Conservation (phyloP, 2,888 invertebrate species). For the Periphyllus acericola region DNA sequence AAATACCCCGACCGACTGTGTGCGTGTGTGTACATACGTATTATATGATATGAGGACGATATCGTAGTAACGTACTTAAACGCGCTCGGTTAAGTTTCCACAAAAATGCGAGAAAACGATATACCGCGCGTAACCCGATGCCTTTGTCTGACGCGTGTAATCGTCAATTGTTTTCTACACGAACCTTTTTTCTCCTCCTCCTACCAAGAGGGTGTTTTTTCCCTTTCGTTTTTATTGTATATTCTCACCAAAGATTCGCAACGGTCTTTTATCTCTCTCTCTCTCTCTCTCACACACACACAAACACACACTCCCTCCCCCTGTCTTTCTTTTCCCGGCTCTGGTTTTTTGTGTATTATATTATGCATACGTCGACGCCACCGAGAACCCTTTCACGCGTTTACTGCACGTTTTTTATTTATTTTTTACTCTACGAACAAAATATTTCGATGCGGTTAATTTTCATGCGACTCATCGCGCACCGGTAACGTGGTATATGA, state of each 20-base stretch:
- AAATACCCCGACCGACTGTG: not conserved
- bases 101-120: slow-evolving; percentile 61
- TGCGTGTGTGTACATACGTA: not conserved
- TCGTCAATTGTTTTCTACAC: slow-evolving; percentile 55
- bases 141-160: slow-evolving; percentile 53
- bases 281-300: too few relatives aligned
- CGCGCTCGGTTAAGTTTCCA: slow-evolving; percentile 62
- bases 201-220: slow-evolving; percentile 28
- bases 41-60: slow-evolving; percentile 12
- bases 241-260: slow-evolving; percentile 32
- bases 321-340: not conserved
- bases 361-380: not conserved
- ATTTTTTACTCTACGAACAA: not conserved
- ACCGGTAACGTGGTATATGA: not conserved
- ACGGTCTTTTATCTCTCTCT: slow-evolving; percentile 28
- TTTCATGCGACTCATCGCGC: not conserved
- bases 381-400: not conserved
- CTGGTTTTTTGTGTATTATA: not conserved
- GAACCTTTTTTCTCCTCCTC: slow-evolving; percentile 20
- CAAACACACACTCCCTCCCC: not conserved
- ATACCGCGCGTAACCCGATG: slow-evolving; percentile 55
- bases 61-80: slow-evolving; percentile 61
- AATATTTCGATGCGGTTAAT: slow-evolving; percentile 23
- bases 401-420: not conserved
- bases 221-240: slow-evolving; percentile 4